phyloP scores from a whole-genome alignment of 1,140 invertebrate species.

The Philopotamus ludificatus region DNA sequence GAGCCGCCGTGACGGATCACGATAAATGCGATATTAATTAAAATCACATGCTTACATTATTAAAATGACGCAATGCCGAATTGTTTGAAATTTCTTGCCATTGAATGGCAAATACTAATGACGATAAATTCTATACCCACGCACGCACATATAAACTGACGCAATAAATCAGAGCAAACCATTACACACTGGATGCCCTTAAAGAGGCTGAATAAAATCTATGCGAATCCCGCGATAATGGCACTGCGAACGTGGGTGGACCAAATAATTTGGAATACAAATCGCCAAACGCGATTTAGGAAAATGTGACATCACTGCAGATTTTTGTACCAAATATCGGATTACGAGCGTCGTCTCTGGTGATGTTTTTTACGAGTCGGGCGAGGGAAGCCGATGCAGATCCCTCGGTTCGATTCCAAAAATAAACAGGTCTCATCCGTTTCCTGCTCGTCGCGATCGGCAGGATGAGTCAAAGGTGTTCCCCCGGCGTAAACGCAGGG shows the following conservation, averaged over 20 bases:
- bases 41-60: no score
- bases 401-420: background rate
- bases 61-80: no score
- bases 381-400: no score
- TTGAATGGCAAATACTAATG: no score
- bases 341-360: no score
- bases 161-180: background rate
- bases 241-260: background rate
- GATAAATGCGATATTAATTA: no score
- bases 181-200: background rate
- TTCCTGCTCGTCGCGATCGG: conserved; percentile 11
- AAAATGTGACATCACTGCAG: no score
- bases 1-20: no score
- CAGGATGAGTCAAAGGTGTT: background rate
- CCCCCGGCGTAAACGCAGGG: background rate
- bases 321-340: no score
- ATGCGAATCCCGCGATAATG: background rate
- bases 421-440: conserved; percentile 6
- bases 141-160: background rate
- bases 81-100: no score
- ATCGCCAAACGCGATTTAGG: no score
- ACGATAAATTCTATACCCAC: background rate
- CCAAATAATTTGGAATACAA: background rate
- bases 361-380: no score
- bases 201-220: background rate